A percentile compares a stretch with the other conserved stretches of the same genome.
phyloP scores from a whole-genome alignment of 2,888 invertebrate genomes.

The Sphaerophoria rueppellii region DNA sequence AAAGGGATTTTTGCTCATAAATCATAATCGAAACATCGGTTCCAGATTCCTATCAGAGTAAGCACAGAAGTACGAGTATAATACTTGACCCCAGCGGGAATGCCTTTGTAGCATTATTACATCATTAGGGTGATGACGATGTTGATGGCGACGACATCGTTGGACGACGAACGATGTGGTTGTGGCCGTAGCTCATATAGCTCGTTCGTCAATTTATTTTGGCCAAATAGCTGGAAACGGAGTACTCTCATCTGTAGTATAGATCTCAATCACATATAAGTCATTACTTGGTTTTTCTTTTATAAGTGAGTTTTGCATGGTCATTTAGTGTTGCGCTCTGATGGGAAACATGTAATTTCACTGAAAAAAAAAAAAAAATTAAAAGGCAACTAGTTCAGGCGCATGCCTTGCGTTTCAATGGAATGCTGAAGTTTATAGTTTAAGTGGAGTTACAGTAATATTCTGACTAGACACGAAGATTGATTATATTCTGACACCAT shows the following conservation, averaged over 20 bases:
- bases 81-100: slow-evolving; percentile 79
- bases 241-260: slow-evolving; percentile 37
- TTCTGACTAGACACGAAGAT: slow-evolving; percentile 75
- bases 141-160: slow-evolving; percentile 15
- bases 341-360: slow-evolving; percentile 33
- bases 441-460: slow-evolving; percentile 49
- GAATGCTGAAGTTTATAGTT: slow-evolving; percentile 7
- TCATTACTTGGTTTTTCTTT: slow-evolving; percentile 58
- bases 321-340: slow-evolving; percentile 59
- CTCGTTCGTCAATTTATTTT: slow-evolving; percentile 69
- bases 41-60: slow-evolving; percentile 76
- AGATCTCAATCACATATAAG: slow-evolving; percentile 52
- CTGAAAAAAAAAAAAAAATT: slow-evolving; percentile 43
- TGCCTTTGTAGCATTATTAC: slow-evolving; percentile 74
- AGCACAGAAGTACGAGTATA: slow-evolving; percentile 34
- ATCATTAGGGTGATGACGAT: slow-evolving; percentile 65
- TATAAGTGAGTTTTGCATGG: slow-evolving; percentile 68
- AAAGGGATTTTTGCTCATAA: slow-evolving; percentile 78
- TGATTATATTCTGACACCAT: slow-evolving; percentile 71
- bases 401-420: slow-evolving; percentile 44
- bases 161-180: slow-evolving; percentile 5
- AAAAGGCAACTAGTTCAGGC: slow-evolving; percentile 31
- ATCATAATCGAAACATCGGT: slow-evolving; percentile 82
- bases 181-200: slow-evolving; percentile 37
- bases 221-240: slow-evolving; percentile 65